Evolutionary conservation across 2,113 vertebrate species (phyloP).

Genomic region (Nesoenas mayeri): DNA sequence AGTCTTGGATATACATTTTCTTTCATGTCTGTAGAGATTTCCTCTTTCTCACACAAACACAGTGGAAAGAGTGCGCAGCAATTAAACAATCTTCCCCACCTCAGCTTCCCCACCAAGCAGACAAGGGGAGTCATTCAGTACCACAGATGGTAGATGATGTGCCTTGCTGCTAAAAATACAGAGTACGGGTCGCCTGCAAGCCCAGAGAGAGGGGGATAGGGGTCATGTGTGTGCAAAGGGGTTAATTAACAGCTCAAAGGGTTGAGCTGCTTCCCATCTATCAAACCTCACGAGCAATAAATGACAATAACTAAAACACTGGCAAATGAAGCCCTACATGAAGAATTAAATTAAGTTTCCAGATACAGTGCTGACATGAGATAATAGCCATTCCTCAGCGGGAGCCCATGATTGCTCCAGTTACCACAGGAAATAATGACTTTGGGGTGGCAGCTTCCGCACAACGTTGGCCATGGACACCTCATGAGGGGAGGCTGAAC

Average conservation of each 20-base stretch:
- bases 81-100: slow-evolving; percentile 39
- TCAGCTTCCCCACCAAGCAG: slow-evolving; percentile 21
- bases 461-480: background rate
- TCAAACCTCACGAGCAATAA: slow-evolving; percentile 65
- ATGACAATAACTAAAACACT: slow-evolving; percentile 67
- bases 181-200: background rate
- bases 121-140: slow-evolving; percentile 36
- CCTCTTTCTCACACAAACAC: background rate
- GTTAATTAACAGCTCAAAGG: slow-evolving; percentile 71
- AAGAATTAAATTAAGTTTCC: slow-evolving; percentile 67
- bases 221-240: slow-evolving; percentile 44
- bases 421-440: slow-evolving; percentile 64
- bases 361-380: slow-evolving; percentile 36
- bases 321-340: slow-evolving; percentile 54
- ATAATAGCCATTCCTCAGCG: slow-evolving; percentile 49
- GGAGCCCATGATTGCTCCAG: slow-evolving; percentile 33
- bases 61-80: slow-evolving; percentile 28
- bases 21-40: background rate
- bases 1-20: background rate
- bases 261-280: slow-evolving; percentile 57
- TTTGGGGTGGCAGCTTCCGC: slow-evolving; percentile 28
- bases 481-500: background rate
- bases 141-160: slow-evolving; percentile 43
- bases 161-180: slow-evolving; percentile 49
- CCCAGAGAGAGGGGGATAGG: slow-evolving; percentile 24